Evolutionary conservation across 2,888 invertebrate species (phyloP), one percentile per base, ranked within the genome.

Genomic region (Agrotis exclamationis): DNA sequence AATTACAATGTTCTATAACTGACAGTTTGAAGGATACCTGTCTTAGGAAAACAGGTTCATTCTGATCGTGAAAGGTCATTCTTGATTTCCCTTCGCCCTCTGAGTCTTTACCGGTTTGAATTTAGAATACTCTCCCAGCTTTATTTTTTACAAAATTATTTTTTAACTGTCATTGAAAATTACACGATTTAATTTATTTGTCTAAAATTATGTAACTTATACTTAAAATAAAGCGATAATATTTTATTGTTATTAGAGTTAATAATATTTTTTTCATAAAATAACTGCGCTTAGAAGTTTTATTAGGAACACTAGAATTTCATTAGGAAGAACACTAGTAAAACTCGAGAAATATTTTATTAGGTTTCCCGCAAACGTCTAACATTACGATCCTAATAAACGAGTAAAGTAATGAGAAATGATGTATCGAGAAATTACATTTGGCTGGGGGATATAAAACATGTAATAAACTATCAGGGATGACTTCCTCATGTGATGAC

Each of bases 361-460:
- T 63, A 33, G 33, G 58, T 70, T 62, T 65, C 54, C 33, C 53
- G 59, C 11, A 70, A 57, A 53, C 20, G 16, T 53, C 59, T 47
- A n/a, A 39, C 47, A 18, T 63, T 57, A 74, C 24, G 58, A 75
- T 70, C 51, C 28, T 20, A 66, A 51, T 60, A 50, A 63, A 69
- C 13, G 47, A 7, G 11, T 20, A 13, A 7, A 63, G 44, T 72
- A 63, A 76, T 57, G 45, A 64, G 53, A 68, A 73, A 20, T 39
- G 39, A 60, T 7, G 54, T 14, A 24, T 59, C 45, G 39, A 73
- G 79, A 64, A 73, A 77, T 62, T 47, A 73, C 57, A 48, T 54
- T 63, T 20, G 14, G n/a, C 53, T 64, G 24, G 33, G 24, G 33
- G 9, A 28, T 51, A 53, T 62, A 44, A 67, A 57, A 50, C 4